phyloP scores from a whole-genome alignment of 2,888 invertebrate species.

The Meteorus colon region DNA sequence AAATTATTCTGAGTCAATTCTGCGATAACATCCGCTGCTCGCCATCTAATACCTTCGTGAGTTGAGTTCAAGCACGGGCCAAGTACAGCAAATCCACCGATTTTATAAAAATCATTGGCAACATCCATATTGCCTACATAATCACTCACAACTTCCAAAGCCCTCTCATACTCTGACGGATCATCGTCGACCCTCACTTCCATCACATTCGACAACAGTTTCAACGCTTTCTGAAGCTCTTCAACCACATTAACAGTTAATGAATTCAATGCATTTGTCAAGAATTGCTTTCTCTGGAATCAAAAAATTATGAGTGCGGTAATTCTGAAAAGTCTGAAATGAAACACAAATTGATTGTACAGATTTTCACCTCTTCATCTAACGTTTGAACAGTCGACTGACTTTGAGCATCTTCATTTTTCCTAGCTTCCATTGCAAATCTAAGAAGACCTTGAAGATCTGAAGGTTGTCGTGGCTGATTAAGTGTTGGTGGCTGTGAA shows the following conservation, averaged over 20 bases:
- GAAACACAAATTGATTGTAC: neutral
- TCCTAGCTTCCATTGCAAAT: slow-evolving; percentile 82
- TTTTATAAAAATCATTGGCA: slow-evolving; percentile 89
- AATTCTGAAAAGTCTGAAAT: neutral
- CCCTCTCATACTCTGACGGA: slow-evolving; percentile 77
- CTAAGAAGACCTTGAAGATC: slow-evolving; percentile 79
- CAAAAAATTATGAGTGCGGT: slow-evolving; percentile 20
- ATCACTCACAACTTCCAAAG: slow-evolving; percentile 81
- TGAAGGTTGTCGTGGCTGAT: slow-evolving; percentile 68
- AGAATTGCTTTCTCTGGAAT: slow-evolving; percentile 80
- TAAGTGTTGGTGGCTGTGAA: slow-evolving; percentile 49
- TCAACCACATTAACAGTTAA: slow-evolving; percentile 83
- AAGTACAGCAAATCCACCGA: slow-evolving; percentile 87
- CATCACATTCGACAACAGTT: slow-evolving; percentile 75
- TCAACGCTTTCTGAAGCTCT: slow-evolving; percentile 79
- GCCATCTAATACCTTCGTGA: slow-evolving; percentile 78
- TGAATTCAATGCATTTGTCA: slow-evolving; percentile 82
- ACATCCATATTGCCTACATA: slow-evolving; percentile 85
- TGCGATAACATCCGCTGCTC: slow-evolving; percentile 82
- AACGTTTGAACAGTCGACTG: slow-evolving; percentile 75
- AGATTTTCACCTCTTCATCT: slow-evolving; percentile 78
- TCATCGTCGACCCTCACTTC: slow-evolving; percentile 75
- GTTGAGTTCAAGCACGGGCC: slow-evolving; percentile 79
- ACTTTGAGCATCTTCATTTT: slow-evolving; percentile 77
- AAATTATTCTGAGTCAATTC: slow-evolving; percentile 91